Evolutionary conservation across 2,797 vertebrate genomes (phyloP).

Genomic region (Peromyscus aztecus): DNA sequence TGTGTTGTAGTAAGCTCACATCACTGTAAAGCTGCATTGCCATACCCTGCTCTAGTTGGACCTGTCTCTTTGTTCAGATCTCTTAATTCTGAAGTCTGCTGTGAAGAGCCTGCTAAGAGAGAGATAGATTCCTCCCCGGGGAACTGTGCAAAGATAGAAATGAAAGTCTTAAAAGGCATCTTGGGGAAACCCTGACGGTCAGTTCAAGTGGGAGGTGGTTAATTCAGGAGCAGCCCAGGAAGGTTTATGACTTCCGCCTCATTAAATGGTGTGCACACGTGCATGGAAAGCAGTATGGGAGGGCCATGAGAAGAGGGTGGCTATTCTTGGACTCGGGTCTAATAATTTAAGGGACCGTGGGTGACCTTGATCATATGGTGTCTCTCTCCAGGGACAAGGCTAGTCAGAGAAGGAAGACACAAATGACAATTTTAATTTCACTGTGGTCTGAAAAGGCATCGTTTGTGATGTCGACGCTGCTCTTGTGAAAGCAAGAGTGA

Average conservation of each 20-base stretch:
- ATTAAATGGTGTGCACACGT: neutral
- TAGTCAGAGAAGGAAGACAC: neutral
- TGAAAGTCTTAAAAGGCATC: neutral
- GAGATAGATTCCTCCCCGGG: conserved; percentile 12
- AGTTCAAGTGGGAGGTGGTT: neutral
- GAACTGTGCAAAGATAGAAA: conserved; percentile 14
- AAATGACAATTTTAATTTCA: neutral
- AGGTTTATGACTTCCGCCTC: neutral
- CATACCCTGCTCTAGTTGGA: neutral
- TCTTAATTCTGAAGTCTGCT: conserved; percentile 32
- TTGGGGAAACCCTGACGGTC: neutral
- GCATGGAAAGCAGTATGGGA: neutral
- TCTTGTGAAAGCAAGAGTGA: neutral
- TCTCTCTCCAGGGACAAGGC: conserved; percentile 26
- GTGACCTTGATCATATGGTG: neutral
- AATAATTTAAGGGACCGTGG: neutral
- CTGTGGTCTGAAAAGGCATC: neutral
- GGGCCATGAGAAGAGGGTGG: neutral
- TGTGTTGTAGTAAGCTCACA: neutral
- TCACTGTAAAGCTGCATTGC: neutral
- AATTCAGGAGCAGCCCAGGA: neutral
- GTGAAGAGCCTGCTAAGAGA: neutral
- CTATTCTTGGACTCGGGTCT: neutral
- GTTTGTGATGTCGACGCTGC: neutral
- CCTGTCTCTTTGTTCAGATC: neutral